Conservation (phyloP, 2,888 invertebrate species). For the Tenthredo notha region DNA sequence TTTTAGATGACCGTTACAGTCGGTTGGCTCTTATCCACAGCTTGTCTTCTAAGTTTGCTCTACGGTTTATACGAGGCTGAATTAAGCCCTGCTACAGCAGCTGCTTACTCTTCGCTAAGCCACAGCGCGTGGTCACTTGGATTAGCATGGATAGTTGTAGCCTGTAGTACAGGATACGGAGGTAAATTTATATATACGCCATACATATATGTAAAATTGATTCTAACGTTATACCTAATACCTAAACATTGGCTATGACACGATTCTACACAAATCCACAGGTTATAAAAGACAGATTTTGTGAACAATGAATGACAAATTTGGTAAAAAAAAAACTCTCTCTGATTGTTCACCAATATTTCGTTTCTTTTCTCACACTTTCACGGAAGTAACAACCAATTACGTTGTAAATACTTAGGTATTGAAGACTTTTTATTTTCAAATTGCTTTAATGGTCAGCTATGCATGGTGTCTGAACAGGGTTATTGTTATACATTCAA, state of each 20-base stretch:
- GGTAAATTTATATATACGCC: conserved; percentile 78
- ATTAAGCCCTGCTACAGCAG: conserved; percentile 85
- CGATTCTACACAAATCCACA: not conserved
- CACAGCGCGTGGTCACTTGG: conserved; percentile 92
- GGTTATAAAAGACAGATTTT: not conserved
- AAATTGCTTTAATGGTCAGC: not conserved
- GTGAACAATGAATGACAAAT: not conserved
- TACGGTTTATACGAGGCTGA: conserved; percentile 89
- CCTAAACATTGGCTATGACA: not conserved
- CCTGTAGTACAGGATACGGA: conserved; percentile 92
- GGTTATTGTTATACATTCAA: not conserved
- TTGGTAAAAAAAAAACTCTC: conserved; percentile 14
- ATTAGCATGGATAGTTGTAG: conserved; percentile 91
- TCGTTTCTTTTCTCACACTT: conserved; percentile 7
- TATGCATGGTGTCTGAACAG: not conserved
- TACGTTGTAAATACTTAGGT: not conserved
- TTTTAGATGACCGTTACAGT: conserved; percentile 83
- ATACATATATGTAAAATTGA: not conserved
- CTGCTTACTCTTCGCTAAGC: conserved; percentile 89
- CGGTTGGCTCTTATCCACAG: conserved; percentile 86
- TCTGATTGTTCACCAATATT: not conserved
- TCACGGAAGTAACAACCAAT: conserved; percentile 5
- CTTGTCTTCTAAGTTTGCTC: conserved; percentile 86
- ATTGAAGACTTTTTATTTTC: not conserved
- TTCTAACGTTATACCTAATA: not conserved